Evolutionary conservation across 2,113 vertebrate genomes (phyloP), one percentile per base, ranked within the genome.

Genomic region (Lethenteron camtschaticum): DNA sequence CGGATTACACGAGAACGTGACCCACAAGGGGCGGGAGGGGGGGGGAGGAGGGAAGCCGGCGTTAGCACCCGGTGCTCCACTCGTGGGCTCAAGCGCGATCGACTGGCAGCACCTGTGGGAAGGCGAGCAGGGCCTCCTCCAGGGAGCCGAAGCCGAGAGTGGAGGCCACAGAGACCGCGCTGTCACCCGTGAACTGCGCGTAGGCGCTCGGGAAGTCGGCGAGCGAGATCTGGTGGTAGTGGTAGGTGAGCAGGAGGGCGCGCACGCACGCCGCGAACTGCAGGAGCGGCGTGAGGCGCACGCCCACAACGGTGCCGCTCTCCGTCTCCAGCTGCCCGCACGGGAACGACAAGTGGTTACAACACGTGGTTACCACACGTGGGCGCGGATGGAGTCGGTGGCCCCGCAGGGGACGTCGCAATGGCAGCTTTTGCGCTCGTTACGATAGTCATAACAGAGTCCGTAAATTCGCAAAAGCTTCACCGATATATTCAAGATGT

Each of bases 201-300:
- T 91, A 99, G 13, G 89, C 89, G 55, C 78, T 72, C 8, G 82
- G 77, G 76, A 99, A 99, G 73, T 99, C 94, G 0, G 86, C 86
- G 71, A 99, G 82, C 77, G 96, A 99, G 76, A 99, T 89, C 79
- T 99, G 94, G 78, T 95, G 88, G 78, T 96, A 96, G 72, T 99
- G 94, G 76, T 97, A 97, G 8, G 94, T 99, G 74, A 89, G 90
- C 70, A 99, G 87, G 71, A 99, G 78, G 6, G 84, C 84, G 1
- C 90, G 84, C 1, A 95, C 84, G 1, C 84, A 85, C 69, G 90
- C 86, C 56, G 92, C 92, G 76, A 99, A 97, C 79, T 89, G 77
- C 73, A 95, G 96, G 3, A 97, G 83, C 71, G 76, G 79, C 9
- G 92, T 96, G 70, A 99, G 84, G 77, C 83, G 82, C 74, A 99